phyloP scores from a whole-genome alignment of 2,113 vertebrate genomes.

The Periophthalmus modestus region DNA sequence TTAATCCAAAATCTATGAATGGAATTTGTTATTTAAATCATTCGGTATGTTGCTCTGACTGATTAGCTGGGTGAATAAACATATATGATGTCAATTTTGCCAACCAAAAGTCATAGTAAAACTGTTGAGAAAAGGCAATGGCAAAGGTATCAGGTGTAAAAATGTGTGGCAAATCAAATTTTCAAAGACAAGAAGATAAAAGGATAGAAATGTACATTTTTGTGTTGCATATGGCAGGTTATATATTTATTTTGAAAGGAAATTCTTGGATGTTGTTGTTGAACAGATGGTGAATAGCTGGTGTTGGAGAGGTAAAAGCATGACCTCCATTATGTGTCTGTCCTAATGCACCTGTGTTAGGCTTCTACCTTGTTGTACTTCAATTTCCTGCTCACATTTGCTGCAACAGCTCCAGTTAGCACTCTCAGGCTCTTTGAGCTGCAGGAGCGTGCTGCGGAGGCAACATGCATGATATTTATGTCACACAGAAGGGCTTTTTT shows the following conservation, averaged over 20 bases:
- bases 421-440: slow-evolving; percentile 3
- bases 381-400: slow-evolving; percentile 24
- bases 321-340: background rate
- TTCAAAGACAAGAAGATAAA: background rate
- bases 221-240: background rate
- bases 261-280: background rate
- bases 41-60: background rate
- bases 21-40: background rate
- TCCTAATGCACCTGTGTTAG: slow-evolving; percentile 10
- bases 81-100: too few species aligned
- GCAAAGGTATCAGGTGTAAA: too few species aligned
- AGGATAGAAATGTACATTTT: background rate
- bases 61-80: background rate
- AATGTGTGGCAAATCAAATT: too few species aligned
- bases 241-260: background rate
- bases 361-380: slow-evolving; percentile 16
- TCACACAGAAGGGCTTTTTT: slow-evolving; percentile 25
- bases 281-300: background rate
- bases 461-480: slow-evolving; percentile 44
- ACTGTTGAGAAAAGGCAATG: background rate
- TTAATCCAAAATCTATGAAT: background rate
- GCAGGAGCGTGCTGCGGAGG: background rate
- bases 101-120: background rate
- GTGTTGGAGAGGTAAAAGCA: background rate
- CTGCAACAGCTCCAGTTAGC: background rate